Base-by-base conservation (phyloP, 2,888 invertebrate species). In the Protophormia terraenovae region DNA sequence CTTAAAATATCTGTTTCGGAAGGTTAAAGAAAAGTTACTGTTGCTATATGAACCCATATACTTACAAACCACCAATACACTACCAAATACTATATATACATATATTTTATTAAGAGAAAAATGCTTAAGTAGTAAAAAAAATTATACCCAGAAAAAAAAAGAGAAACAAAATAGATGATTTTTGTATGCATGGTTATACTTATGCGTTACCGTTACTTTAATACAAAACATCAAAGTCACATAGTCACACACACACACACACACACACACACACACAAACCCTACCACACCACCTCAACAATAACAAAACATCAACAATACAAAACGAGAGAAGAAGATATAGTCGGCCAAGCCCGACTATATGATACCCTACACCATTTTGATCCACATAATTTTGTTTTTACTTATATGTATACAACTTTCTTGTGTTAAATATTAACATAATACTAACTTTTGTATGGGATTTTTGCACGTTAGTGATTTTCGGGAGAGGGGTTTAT, bases 1-100 rank as follows among this genome's bases (percentile, higher is more conserved):
- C 8, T 7, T 22, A 24, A 45, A 16, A 29, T 66, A 38, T 47
- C 27, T 47, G 45, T 19, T 60, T 58, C 3, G 19, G 41, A 72
- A 72, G 45, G 41, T 72, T 41, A 60, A 72, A 58, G 29, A 72
- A 73, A 80, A 73, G 35, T 73, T 73, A 73, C 66, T 80, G 58
- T 73, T 80, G 64, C 66, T 66, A 80, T 35, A 66, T 55, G 24
- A 72, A 64, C 55, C 16, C 4, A 41, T 41, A 14, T 14, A 41
- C 14, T 41, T 14, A 41, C 41, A 8, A 19, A 16, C 47, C 16
- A 47, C 45, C 45, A 38, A 38, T 38, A 38, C 38, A n/a, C n/a
- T n/a, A n/a, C n/a, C n/a, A n/a, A n/a, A n/a, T n/a, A n/a, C n/a
- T n/a, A n/a, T n/a, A n/a, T n/a, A n/a, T 38, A 38, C 38, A 12